Conservation (phyloP, 2,888 invertebrate genomes). For the Hirtodrosophila histrioides region DNA sequence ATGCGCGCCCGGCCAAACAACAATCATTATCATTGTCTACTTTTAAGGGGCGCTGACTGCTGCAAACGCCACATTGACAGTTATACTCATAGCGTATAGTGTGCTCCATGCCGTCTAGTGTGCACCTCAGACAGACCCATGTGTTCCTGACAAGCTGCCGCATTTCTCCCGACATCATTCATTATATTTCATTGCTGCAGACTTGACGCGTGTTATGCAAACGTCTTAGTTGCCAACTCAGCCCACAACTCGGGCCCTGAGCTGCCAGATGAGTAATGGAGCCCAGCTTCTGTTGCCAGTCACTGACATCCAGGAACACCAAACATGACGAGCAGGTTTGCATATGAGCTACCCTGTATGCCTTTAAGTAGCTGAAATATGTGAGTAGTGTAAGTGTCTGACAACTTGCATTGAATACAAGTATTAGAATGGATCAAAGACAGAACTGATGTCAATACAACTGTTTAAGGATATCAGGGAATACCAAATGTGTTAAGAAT, state of each 20-base stretch:
- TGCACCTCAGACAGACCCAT: conserved; percentile 53
- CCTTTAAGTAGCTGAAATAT: too few relatives aligned
- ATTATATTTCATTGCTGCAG: conserved; percentile 70
- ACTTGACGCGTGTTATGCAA: conserved; percentile 43
- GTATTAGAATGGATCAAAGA: too few relatives aligned
- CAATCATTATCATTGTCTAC: conserved; percentile 78
- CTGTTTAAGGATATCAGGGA: too few relatives aligned
- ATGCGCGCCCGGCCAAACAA: conserved; percentile 17
- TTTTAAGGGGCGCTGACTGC: conserved; percentile 43
- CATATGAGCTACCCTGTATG: too few relatives aligned
- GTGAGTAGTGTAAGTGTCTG: too few relatives aligned
- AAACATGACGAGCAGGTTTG: too few relatives aligned
- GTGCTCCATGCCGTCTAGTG: neutral
- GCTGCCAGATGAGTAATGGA: conserved; percentile 66
- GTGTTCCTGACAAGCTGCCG: conserved; percentile 71
- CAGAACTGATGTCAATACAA: too few relatives aligned
- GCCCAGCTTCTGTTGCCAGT: conserved; percentile 28
- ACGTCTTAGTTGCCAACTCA: conserved; percentile 52
- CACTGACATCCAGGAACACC: conserved; percentile 25
- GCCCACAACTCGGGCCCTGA: neutral
- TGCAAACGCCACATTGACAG: conserved; percentile 48
- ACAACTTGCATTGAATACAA: too few relatives aligned
- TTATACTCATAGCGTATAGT: conserved; percentile 8
- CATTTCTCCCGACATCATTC: conserved; percentile 68
- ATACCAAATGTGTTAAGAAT: too few relatives aligned